Evolutionary conservation across 2,797 vertebrate species (phyloP), one percentile per base, ranked within the genome.

Genomic region (Margarornis squamiger): DNA sequence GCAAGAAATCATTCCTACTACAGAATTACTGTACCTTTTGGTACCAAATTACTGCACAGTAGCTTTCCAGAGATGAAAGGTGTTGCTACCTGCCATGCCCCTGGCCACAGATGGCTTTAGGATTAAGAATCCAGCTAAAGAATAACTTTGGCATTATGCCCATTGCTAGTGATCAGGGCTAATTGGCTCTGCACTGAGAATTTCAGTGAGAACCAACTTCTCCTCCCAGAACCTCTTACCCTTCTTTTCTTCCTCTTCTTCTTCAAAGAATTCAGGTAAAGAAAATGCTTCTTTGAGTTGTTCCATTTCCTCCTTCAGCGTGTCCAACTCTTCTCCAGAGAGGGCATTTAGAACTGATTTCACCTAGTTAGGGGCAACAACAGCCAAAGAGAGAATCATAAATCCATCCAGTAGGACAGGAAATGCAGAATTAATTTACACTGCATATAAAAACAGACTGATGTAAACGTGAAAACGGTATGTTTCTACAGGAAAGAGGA

Each of bases 241-340:
- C 95, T 98, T 98, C 75, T 96, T 98, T 86, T 99, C 99, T 14
- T 99, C 99, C 29, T 98, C 98, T 4, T 99, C 98, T 51, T 99
- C 99, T 6, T 99, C 99, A 58, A 98, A 99, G 93, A 99, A 99
- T 96, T 99, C 99, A 86, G 98, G 98, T 85, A 99, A 94, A 30
- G 98, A 99, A 98, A 99, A 99, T 1, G 98, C 97, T 94, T 98
- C 99, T 96, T 98, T 99, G 83, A 99, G 98, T 46, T 97, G 96
- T 6, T 98, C 97, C 91, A 99, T 96, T 67, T 99, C 98, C 8
- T 95, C 96, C 92, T 98, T 98, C 43, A 99, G 97, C 30, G 78
- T 92, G 32, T 97, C 83, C 92, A 98, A 88, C 88, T 99, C 97
- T 17, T 98, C 98, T 88, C 99, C 99, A 26, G 98, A 99, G 22